Evolutionary conservation across 53 echinoderm and acorn worm species (phyloP), one percentile per base, ranked within the genome.

Genomic region (Mesocentrotus franciscanus): DNA sequence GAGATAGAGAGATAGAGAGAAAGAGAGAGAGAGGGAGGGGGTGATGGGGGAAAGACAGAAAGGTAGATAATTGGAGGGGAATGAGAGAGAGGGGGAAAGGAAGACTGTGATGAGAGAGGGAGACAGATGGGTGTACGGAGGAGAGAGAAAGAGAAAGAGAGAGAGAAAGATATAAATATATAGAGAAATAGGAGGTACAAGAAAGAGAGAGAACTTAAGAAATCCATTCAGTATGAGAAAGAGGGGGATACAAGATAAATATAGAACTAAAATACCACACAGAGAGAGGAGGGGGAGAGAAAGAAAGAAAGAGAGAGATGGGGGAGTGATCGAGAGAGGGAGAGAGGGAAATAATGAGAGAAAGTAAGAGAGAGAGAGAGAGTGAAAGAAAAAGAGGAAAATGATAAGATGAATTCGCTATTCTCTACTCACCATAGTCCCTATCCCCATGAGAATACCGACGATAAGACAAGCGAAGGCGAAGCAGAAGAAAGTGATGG

Each of bases 401-500:
- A 71, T 71, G 20, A 71, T 71, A 20, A 20, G 20, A 71, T 26
- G 5, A 26, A 39, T 16, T 34, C 7, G 15, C 18, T 10, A 56
- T 22, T 6, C 8, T 56, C 56, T 56, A 24, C 68, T 62, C 90
- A 97, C 97, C 96, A 75, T 92, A 60, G 92, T 85, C 22, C 85
- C 90, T 1, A 96, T n/a, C 11, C 90, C 72, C 68, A 97, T 95
- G 18, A 95, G 36, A 27, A 97, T 42, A 27, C 61, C 66, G 49
- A 95, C 92, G 75, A 95, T 72, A 55, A 97, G 34, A 11, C 71
- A 61, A 30, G 89, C 92, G 35, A 96, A 87, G 17, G 97, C 62
- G 85, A 96, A 96, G 27, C 93, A 79, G 94, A 97, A 97, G 95
- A 97, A 98, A 7, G 98, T 98, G 34, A 93, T 71, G 55, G 90